These are phyloP conservation scores for Chroicocephalus ridibundus DNA, from an alignment of 2,113 vertebrate genomes.

Conservation along the genomic window DNA sequence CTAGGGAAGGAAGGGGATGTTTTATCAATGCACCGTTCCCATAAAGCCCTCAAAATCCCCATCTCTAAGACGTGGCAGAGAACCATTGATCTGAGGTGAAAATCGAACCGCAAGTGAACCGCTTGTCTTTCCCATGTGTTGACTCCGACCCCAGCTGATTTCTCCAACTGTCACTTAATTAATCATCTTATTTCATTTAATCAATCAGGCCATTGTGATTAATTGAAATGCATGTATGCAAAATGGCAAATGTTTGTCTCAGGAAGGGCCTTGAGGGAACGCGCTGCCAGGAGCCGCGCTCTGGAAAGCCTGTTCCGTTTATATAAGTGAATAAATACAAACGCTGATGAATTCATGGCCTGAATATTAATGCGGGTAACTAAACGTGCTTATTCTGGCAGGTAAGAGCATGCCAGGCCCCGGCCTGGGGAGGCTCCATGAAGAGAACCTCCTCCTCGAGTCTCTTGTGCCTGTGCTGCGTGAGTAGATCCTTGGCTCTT, in stretches of 20 bases:
- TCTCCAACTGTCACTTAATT: not conserved
- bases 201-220: not conserved
- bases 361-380: conserved; percentile 26
- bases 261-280: not conserved
- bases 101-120: not conserved
- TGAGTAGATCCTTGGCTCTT: not conserved
- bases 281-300: not conserved
- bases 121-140: not conserved
- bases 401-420: not conserved
- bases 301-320: not conserved
- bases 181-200: not conserved
- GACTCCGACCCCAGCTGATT: not conserved
- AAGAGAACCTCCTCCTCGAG: not conserved
- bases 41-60: accelerated
- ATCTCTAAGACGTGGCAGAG: not conserved
- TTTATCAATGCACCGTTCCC: not conserved
- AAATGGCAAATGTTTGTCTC: not conserved
- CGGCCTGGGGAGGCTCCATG: not conserved
- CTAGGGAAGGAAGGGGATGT: not conserved
- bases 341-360: not conserved
- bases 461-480: not conserved
- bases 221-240: not conserved
- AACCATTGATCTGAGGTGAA: not conserved
- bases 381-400: not conserved
- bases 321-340: not conserved